These are phyloP conservation scores for Salminus brasiliensis DNA, from an alignment of 2,113 vertebrate species.

Conservation along the genomic window DNA sequence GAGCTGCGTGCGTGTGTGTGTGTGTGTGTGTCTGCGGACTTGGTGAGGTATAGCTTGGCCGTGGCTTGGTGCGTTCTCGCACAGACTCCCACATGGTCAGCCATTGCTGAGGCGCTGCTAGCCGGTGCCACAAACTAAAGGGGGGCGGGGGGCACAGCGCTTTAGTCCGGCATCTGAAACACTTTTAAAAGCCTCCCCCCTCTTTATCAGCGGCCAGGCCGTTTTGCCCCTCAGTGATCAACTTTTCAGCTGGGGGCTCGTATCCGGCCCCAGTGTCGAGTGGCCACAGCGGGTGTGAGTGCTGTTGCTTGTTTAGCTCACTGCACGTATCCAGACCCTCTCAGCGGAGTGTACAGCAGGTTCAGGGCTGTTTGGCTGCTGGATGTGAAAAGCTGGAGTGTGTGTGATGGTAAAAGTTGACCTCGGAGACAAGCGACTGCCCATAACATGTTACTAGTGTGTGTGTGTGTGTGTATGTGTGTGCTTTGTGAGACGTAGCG, in stretches of 20 bases:
- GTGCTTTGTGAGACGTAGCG: background rate
- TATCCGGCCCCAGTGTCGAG: background rate
- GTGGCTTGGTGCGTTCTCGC: slow-evolving; percentile 48
- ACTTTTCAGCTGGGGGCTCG: background rate
- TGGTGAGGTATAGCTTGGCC: slow-evolving; percentile 42
- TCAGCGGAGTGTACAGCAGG: no score
- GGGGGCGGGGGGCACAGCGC: background rate
- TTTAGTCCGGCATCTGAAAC: background rate
- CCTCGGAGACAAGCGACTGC: background rate
- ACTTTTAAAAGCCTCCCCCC: background rate
- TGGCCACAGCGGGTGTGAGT: background rate
- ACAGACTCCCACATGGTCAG: slow-evolving; percentile 41
- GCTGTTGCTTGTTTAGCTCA: background rate
- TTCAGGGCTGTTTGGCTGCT: background rate
- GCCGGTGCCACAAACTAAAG: slow-evolving; percentile 20
- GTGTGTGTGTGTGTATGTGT: background rate
- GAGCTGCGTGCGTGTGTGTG: slow-evolving; percentile 10
- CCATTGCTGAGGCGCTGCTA: slow-evolving; percentile 37
- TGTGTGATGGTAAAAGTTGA: background rate
- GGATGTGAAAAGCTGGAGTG: background rate
- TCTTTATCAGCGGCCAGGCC: background rate
- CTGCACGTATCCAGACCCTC: background rate
- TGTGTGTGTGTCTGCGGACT: slow-evolving; percentile 23
- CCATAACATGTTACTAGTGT: background rate
- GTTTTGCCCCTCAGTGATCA: background rate